phyloP scores from a whole-genome alignment of 2,113 vertebrate species.

The Strigops habroptila region DNA sequence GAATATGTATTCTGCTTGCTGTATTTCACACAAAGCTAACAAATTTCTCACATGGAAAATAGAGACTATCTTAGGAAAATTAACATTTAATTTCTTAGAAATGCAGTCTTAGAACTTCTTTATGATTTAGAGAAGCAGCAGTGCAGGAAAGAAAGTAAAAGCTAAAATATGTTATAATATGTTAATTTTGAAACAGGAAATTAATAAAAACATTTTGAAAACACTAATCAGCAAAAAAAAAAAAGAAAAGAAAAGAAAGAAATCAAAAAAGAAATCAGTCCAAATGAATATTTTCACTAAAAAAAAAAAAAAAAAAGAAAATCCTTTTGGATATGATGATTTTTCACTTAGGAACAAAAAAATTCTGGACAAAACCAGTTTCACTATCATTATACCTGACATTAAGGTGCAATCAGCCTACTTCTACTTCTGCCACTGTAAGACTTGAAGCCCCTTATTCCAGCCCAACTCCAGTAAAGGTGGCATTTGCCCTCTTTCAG shows the following conservation, averaged over 20 bases:
- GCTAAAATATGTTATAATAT: not conserved
- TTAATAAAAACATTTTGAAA: not conserved
- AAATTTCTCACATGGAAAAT: not conserved
- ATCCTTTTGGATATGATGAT: fast-evolving
- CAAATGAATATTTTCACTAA: not conserved
- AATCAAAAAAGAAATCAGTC: fast-evolving
- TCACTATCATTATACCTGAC: not conserved
- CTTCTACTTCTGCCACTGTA: not conserved
- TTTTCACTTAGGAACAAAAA: not conserved
- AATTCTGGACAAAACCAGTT: not conserved
- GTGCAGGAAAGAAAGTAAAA: not conserved
- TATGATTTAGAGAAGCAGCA: not conserved
- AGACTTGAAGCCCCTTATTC: not conserved
- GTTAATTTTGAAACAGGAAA: not conserved
- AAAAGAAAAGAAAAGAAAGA: not conserved
- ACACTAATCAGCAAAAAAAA: not conserved
- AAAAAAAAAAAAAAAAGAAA: not conserved
- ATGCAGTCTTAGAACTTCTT: not conserved
- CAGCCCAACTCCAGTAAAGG: not conserved
- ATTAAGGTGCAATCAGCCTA: not conserved
- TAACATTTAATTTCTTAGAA: not conserved
- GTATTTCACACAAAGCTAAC: not conserved
- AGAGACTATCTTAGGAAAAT: not conserved
- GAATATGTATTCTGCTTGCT: not conserved
- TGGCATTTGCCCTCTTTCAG: not conserved